Evolutionary conservation across 2,888 invertebrate genomes (phyloP).

Genomic region (Rambutsinella grinnellia): DNA sequence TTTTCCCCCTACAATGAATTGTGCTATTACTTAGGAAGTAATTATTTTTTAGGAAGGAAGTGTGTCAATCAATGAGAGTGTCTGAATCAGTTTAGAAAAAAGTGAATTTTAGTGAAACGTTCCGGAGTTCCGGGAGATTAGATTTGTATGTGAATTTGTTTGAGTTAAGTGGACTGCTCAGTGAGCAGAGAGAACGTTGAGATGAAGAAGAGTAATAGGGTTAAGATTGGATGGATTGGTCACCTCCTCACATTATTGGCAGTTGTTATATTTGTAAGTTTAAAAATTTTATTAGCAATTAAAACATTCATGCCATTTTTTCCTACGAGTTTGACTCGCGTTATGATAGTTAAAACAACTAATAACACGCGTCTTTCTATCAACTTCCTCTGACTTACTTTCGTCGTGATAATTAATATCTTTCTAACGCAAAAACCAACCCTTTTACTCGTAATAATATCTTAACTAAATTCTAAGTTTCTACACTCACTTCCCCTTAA

Average conservation of each 20-base stretch:
- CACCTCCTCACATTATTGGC: slow-evolving; percentile 67
- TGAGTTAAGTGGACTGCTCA: background rate
- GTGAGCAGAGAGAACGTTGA: slow-evolving; percentile 2
- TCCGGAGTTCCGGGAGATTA: slow-evolving; percentile 22
- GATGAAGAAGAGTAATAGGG: slow-evolving; percentile 65
- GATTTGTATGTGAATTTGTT: background rate
- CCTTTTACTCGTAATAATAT: too few species aligned
- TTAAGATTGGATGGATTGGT: slow-evolving; percentile 67
- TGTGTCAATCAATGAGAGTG: background rate
- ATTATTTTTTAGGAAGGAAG: background rate
- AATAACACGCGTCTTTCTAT: background rate
- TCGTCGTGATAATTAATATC: background rate
- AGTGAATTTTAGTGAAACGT: background rate
- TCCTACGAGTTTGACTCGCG: too few species aligned
- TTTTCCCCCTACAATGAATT: background rate
- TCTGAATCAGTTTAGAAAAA: background rate
- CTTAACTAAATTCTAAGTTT: too few species aligned
- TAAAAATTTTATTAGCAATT: too few species aligned
- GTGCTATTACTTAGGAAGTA: background rate
- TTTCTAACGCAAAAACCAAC: too few species aligned
- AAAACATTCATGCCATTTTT: too few species aligned
- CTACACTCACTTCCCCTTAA: too few species aligned
- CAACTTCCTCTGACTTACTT: slow-evolving; percentile 9
- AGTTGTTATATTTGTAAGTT: slow-evolving; percentile 68
- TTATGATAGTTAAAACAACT: background rate